Evolutionary conservation across 1,140 invertebrate species (phyloP).

Genomic region (Drosophila insularis): DNA sequence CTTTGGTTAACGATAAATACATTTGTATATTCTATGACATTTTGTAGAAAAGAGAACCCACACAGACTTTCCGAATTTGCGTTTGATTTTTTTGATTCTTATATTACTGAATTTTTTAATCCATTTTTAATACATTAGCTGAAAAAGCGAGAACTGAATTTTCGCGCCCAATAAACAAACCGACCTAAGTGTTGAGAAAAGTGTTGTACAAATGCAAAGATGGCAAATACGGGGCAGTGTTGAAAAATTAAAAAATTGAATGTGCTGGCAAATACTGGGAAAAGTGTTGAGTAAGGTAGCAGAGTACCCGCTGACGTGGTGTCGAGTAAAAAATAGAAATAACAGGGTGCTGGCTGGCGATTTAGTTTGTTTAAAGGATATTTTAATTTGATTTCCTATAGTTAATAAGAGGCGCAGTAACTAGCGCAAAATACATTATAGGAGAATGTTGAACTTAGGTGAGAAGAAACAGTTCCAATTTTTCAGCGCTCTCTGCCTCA

Average conservation of each 20-base stretch:
- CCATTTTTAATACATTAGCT: no score
- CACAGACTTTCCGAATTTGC: no score
- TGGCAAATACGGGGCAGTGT: not conserved
- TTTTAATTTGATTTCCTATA: constrained; percentile 65
- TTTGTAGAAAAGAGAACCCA: no score
- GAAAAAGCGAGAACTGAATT: no score
- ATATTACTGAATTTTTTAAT: no score
- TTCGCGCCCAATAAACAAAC: not conserved
- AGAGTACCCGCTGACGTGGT: constrained; percentile 60
- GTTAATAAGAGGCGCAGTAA: constrained; percentile 59
- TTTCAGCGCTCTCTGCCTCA: not conserved
- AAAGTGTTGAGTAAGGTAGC: not conserved
- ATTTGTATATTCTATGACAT: no score
- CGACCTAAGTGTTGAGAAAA: not conserved
- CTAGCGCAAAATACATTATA: constrained; percentile 49
- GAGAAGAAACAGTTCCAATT: constrained; percentile 6
- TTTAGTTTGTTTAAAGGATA: constrained; percentile 30
- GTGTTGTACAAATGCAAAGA: not conserved
- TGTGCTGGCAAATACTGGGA: constrained; percentile 1
- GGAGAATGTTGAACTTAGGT: constrained; percentile 72
- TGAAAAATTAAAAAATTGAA: not conserved
- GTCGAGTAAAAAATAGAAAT: constrained; percentile 35
- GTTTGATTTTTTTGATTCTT: no score
- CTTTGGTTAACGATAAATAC: no score
- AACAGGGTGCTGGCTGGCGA: constrained; percentile 64